Conservation (phyloP, 2,113 vertebrate species). For the Indicator indicator region DNA sequence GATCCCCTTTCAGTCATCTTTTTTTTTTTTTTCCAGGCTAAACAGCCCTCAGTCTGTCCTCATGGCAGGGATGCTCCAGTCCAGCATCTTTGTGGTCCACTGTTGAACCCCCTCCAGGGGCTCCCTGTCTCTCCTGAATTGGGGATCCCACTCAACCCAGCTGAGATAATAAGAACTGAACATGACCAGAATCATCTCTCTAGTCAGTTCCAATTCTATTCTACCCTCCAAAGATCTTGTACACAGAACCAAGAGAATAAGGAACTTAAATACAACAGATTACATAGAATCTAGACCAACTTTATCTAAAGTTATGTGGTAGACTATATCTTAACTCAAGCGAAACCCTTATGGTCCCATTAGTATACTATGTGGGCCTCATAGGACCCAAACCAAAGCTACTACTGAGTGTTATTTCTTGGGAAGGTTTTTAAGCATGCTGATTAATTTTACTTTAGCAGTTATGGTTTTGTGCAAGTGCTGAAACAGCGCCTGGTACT, state of each 20-base stretch:
- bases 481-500: neutral
- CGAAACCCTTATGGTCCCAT: neutral
- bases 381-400: neutral
- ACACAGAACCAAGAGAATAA: neutral
- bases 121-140: no score
- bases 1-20: no score
- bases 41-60: no score
- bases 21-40: no score
- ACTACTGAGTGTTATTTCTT: neutral
- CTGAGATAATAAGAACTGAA: neutral
- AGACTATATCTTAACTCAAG: neutral
- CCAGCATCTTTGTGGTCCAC: no score
- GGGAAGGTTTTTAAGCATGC: neutral
- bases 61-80: no score
- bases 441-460: neutral
- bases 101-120: no score
- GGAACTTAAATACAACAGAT: neutral
- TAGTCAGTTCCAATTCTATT: neutral
- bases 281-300: neutral
- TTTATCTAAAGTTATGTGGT: neutral
- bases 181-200: neutral
- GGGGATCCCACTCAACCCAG: neutral
- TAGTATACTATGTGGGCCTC: neutral
- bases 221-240: neutral
- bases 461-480: accelerated